phyloP scores from a whole-genome alignment of 2,797 vertebrate genomes.

The Rachycentron canadum region DNA sequence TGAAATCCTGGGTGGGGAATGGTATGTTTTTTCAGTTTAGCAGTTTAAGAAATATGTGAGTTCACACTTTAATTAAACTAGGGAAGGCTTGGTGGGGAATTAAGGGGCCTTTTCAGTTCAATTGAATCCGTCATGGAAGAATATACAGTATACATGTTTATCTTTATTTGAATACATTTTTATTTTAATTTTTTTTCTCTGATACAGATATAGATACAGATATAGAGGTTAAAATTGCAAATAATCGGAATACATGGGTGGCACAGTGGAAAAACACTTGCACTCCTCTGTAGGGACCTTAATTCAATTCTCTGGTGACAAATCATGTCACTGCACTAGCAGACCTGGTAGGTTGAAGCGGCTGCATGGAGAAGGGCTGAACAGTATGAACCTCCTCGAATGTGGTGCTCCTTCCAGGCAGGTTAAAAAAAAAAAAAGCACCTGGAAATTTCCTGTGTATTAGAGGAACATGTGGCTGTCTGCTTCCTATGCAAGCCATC shows the following conservation, averaged over 20 bases:
- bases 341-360: not conserved
- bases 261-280: not conserved
- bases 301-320: not conserved
- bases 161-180: too few relatives aligned
- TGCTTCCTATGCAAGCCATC: conserved; percentile 10
- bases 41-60: conserved; percentile 36
- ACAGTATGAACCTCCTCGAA: not conserved
- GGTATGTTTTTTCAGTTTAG: conserved; percentile 46
- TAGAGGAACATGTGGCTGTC: not conserved
- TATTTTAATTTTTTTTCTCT: conserved; percentile 7
- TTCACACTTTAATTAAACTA: conserved; percentile 32
- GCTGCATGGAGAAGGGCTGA: not conserved
- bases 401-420: not conserved
- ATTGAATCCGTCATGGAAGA: conserved; percentile 8
- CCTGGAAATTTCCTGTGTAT: not conserved
- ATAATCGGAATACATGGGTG: not conserved
- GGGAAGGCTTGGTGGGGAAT: conserved; percentile 7
- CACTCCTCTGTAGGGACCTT: not conserved
- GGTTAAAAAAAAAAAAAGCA: not conserved
- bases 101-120: conserved; percentile 23
- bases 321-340: not conserved
- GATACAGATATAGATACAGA: conserved; percentile 16
- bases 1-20: conserved; percentile 7
- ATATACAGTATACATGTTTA: conserved; percentile 12
- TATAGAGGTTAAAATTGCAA: not conserved